Percentiles rank a stretch among this genome's conserved stretches.
These are phyloP conservation scores for Onychostoma macrolepis DNA, from an alignment of 2,113 vertebrate species.

Conservation along the genomic window DNA sequence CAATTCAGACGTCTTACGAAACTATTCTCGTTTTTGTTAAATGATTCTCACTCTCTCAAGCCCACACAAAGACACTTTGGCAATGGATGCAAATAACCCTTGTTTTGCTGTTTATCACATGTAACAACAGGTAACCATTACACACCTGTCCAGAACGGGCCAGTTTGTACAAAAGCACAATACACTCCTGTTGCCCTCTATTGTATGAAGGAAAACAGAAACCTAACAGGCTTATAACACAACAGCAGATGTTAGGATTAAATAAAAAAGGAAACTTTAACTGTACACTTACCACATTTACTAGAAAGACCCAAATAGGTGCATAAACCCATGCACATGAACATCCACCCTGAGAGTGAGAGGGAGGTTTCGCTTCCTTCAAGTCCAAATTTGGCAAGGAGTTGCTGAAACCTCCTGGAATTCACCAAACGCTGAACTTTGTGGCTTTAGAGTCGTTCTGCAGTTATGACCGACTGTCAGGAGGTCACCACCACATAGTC, in stretches of 20 bases:
- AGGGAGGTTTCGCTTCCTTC: not conserved
- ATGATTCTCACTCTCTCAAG: not conserved
- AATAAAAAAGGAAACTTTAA: slow-evolving; percentile 6
- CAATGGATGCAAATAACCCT: not conserved
- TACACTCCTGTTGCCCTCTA: not conserved
- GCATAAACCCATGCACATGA: not conserved
- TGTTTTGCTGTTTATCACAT: not conserved
- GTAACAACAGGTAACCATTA: not conserved
- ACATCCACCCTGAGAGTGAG: not conserved
- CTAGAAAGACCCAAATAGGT: not conserved
- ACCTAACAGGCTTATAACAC: slow-evolving; percentile 5
- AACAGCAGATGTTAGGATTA: not conserved
- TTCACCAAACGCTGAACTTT: slow-evolving; percentile 34
- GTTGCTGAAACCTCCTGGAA: slow-evolving; percentile 13
- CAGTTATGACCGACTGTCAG: slow-evolving; percentile 49
- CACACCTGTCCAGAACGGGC: not conserved
- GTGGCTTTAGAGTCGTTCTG: slow-evolving; percentile 23
- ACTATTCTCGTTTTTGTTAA: not conserved
- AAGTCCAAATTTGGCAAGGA: slow-evolving; percentile 4
- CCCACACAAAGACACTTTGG: not conserved
- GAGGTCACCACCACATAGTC: slow-evolving; percentile 51
- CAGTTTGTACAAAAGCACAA: slow-evolving; percentile 25
- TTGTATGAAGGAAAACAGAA: not conserved
- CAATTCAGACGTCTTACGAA: not conserved
- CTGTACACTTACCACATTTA: slow-evolving; percentile 42